phyloP scores from a whole-genome alignment of 2,888 invertebrate species.

The Gortyna flavago region DNA sequence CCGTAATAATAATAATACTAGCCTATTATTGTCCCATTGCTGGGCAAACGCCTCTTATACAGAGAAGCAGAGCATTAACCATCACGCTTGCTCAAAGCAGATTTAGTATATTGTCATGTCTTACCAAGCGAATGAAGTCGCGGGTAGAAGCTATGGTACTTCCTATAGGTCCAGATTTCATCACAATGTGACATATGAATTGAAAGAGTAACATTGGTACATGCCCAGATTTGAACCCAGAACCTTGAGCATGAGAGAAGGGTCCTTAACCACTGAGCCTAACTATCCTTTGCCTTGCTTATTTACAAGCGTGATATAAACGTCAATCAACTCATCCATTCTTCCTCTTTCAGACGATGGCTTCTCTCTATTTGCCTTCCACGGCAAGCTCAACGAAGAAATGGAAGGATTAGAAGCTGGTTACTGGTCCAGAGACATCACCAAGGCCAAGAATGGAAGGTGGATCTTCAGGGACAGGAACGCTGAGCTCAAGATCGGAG shows the following conservation, averaged over 20 bases:
- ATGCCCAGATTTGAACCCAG: neutral
- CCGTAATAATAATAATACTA: no score
- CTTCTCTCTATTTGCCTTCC: conserved; percentile 86
- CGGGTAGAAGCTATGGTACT: no score
- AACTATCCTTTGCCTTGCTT: neutral
- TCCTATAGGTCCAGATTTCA: no score
- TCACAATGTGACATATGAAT: neutral
- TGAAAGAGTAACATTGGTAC: neutral
- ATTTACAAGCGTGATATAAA: neutral
- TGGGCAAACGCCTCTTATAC: no score
- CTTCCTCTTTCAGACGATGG: conserved; percentile 89
- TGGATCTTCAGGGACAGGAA: conserved; percentile 92
- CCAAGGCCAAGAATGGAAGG: conserved; percentile 90
- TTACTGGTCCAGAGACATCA: conserved; percentile 91
- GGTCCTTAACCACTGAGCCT: neutral
- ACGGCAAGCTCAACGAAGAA: conserved; percentile 93
- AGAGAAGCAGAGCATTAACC: no score
- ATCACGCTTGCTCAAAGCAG: no score
- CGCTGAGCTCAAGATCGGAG: conserved; percentile 91
- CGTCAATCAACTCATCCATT: neutral
- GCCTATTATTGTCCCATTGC: no score
- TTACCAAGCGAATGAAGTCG: no score
- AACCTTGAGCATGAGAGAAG: neutral
- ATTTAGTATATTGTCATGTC: no score
- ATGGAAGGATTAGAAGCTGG: conserved; percentile 93